Conservation (phyloP, 1,140 invertebrate species). For the Temnothorax longispinosus region DNA sequence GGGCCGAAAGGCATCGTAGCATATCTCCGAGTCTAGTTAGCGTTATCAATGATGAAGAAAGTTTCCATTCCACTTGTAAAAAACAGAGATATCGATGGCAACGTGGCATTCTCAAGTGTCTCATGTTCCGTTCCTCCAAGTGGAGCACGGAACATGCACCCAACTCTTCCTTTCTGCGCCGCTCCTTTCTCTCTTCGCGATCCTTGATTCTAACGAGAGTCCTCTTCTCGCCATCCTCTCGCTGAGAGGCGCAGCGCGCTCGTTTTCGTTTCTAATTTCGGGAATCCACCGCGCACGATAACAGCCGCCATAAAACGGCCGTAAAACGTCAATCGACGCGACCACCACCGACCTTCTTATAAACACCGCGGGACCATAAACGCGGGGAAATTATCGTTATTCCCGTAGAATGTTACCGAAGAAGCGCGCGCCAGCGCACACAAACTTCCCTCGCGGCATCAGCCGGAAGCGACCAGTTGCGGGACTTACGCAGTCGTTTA, state of each 20-base stretch:
- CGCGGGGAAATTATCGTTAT: slow-evolving; percentile 74
- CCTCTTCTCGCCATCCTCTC: not conserved
- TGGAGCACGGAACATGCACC: not conserved
- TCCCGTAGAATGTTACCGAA: slow-evolving; percentile 30
- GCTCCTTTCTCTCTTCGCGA: not conserved
- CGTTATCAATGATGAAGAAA: slow-evolving; percentile 62
- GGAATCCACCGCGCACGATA: slow-evolving; percentile 69
- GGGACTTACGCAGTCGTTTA: slow-evolving; percentile 24
- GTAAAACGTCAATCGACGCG: slow-evolving; percentile 68
- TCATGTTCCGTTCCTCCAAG: not conserved
- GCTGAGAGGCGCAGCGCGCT: not conserved
- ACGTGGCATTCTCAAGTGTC: slow-evolving; percentile 1
- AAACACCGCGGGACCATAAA: slow-evolving; percentile 74
- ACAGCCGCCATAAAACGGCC: slow-evolving; percentile 70
- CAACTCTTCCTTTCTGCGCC: not conserved
- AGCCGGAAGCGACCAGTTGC: slow-evolving; percentile 48
- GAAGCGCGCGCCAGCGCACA: not conserved
- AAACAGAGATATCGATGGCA: not conserved
- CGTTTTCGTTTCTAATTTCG: slow-evolving; percentile 75
- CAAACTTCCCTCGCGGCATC: slow-evolving; percentile 9
- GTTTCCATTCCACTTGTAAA: slow-evolving; percentile 34
- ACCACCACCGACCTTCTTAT: slow-evolving; percentile 69
- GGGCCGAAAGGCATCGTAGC: not conserved
- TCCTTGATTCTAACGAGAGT: slow-evolving; percentile 56
- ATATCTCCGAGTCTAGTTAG: slow-evolving; percentile 65